Base-by-base conservation (phyloP, 2,888 invertebrate species). In the Nymphalis polychloros region DNA sequence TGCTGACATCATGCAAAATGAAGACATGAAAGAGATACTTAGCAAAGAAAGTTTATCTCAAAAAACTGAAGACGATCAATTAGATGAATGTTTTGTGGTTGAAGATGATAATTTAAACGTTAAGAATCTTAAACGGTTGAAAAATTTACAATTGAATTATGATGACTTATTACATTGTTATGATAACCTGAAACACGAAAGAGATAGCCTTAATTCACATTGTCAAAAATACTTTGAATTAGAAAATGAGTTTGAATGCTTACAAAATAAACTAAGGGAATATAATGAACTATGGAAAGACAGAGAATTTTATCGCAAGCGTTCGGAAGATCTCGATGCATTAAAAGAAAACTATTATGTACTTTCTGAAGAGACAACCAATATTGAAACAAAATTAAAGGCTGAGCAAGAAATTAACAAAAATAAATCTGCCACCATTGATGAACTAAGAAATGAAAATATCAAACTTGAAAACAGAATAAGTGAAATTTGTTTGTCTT, bases 11-110 rank as follows among this genome's bases (percentile, higher is more conserved):
- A 92, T 92, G 82, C 82, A 87, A 67, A 85, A 87, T 65, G 83
- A 87, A 7, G 92, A 92, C 80, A 89, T 92, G 84, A 90, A 87
- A 79, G 88, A 90, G 77, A 85, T 90, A 63, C 76, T 92, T 0
- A 81, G 78, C 67, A 87, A 84, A 78, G 85, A 89, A 46, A 82
- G 76, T 64, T 66, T 72, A 52, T 67, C 73, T n/a, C 63, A 62
- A 16, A 75, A 78, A 65, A 70, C 75, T 46, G 79, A 80, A 35
- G 78, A 81, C 16, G 78, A 80, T 3, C 74, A 76, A 63, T 63
- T 70, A 48, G 81, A 84, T 20, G 81, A 85, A 20, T 70, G 70
- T 46, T 72, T 77, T 47, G 64, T 69, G 52, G 63, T 78, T 20
- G 84, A 86, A 17, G 78, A 75, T 67, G 86, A 82, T 69, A 80